A percentile compares a stretch with the other conserved stretches of the same genome.
These are phyloP conservation scores for Halichoeres trimaculatus DNA, from an alignment of 2,113 vertebrate species.

Conservation along the genomic window DNA sequence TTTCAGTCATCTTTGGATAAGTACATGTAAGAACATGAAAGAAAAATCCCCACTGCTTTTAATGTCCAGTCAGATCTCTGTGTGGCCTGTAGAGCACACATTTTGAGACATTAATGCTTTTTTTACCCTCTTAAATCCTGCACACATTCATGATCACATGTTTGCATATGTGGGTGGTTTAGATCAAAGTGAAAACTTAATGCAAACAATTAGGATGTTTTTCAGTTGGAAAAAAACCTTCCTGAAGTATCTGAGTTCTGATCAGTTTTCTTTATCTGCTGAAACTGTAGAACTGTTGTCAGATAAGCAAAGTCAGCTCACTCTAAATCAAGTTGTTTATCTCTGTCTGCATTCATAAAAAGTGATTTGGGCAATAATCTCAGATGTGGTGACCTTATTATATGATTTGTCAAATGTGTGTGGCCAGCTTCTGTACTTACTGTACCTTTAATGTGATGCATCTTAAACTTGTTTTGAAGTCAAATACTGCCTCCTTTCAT, in stretches of 20 bases:
- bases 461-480: constrained; percentile 20
- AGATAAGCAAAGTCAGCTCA: constrained; percentile 4
- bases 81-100: constrained; percentile 36
- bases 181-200: too few species aligned
- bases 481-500: constrained; percentile 24
- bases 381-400: background rate
- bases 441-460: background rate
- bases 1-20: constrained; percentile 26
- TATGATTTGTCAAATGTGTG: background rate
- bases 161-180: constrained; percentile 10
- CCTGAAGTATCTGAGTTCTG: constrained; percentile 28
- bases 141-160: constrained; percentile 14
- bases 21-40: background rate
- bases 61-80: constrained; percentile 33
- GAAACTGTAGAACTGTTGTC: too few species aligned
- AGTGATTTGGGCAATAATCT: background rate
- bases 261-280: constrained; percentile 52
- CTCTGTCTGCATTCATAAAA: background rate
- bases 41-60: background rate
- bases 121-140: background rate
- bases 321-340: background rate
- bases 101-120: constrained; percentile 4
- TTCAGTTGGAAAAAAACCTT: constrained; percentile 15
- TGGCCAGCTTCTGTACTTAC: background rate
- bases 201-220: too few species aligned